A percentile compares a stretch with the other conserved stretches of the same genome.
These are phyloP conservation scores for Leptodactylus fuscus DNA, from an alignment of 2,113 vertebrate genomes.

Conservation along the genomic window DNA sequence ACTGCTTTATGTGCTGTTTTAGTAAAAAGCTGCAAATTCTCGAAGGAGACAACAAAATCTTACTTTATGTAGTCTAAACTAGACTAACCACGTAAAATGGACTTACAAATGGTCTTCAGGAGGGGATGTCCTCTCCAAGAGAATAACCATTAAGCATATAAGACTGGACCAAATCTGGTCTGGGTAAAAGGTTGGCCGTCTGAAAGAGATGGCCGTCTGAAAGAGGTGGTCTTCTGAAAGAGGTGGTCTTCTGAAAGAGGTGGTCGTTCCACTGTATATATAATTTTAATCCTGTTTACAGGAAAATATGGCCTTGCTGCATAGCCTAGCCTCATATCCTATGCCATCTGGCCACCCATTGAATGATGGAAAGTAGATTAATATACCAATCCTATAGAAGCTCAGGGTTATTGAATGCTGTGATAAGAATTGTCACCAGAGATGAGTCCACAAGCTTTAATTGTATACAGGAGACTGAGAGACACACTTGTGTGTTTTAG, in stretches of 20 bases:
- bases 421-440: background rate
- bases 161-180: background rate
- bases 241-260: background rate
- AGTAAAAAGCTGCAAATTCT: no score
- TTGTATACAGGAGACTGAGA: background rate
- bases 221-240: no score
- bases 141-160: background rate
- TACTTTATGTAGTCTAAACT: no score
- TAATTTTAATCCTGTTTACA: background rate
- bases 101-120: background rate
- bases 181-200: background rate
- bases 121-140: background rate
- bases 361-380: background rate
- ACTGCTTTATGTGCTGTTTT: no score
- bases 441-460: background rate
- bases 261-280: background rate
- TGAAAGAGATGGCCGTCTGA: no score
- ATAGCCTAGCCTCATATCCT: background rate
- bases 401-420: background rate
- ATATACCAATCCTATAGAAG: background rate
- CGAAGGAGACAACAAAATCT: no score
- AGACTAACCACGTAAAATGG: no score
- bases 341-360: background rate
- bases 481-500: background rate
- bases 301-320: background rate